Evolutionary conservation across 2,888 invertebrate genomes (phyloP), one percentile per base, ranked within the genome.

Genomic region (Lithosia quadra): DNA sequence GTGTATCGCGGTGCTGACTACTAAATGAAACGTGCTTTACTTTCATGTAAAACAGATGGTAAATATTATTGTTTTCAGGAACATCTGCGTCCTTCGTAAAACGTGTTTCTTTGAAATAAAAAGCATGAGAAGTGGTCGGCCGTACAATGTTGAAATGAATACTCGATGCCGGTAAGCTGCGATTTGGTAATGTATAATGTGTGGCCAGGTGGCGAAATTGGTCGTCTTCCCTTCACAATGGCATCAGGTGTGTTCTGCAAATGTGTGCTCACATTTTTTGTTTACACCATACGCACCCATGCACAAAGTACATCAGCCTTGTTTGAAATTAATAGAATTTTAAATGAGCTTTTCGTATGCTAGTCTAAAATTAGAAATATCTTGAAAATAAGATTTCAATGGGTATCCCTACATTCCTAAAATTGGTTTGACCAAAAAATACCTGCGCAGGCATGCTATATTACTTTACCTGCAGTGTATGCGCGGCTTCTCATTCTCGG

Each of bases 131-230:
- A 69, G 68, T 59, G 68, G 67, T 59, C 60, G 66, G 39, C 59
- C 67, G 75, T 57, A 74, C 75, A 77, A 79, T 81, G 73, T 81
- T 80, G 79, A 83, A 83, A 83, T 76, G 74, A 71, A 73, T 73
- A 68, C 67, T 76, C 55, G 60, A 68, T 65, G 67, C 69, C 65
- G 75, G 75, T 79, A 83, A 81, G 81, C 77, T 82, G 79, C 70
- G 79, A 81, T 84, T 86, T 81, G 73, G 82, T 78, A 82, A 81
- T 81, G 83, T 81, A 78, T 86, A 83, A 79, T 79, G 78, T 72
- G 76, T 74, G 78, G 82, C 90, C 91, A 91, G 90, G 86, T 91
- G 91, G 86, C 73, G 76, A 90, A 93, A 93, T 93, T 91, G 90
- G 92, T 93, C 92, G 83, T 80, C 79, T 83, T 84, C 84, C 85